Percentiles rank a stretch among this genome's conserved stretches.
Conservation (phyloP, 2,113 vertebrate species). For the Callipepla californica region DNA sequence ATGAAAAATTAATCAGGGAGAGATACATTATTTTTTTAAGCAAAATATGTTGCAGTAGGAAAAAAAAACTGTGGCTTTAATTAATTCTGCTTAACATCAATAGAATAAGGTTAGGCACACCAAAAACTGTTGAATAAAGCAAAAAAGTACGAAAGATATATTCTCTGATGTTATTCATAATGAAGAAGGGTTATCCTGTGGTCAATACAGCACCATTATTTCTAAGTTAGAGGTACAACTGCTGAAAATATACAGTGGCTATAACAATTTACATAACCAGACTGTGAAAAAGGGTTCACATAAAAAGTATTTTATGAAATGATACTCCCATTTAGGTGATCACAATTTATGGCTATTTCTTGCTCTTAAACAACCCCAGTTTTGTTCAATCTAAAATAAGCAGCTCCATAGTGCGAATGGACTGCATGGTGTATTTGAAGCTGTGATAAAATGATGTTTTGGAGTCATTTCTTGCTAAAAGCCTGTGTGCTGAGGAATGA, state of each 20-base stretch:
- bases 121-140: conserved; percentile 83
- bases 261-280: conserved; percentile 60
- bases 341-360: not conserved
- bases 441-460: not conserved
- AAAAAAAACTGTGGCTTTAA: conserved; percentile 64
- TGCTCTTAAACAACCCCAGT: not conserved
- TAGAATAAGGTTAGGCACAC: conserved; percentile 75
- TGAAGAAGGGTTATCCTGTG: conserved; percentile 76
- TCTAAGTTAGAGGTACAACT: conserved; percentile 71
- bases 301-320: conserved; percentile 69
- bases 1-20: conserved; percentile 77
- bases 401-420: not conserved
- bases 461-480: not conserved
- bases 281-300: conserved; percentile 20
- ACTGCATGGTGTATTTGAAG: accelerated
- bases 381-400: not conserved
- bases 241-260: conserved; percentile 72
- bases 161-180: conserved; percentile 74
- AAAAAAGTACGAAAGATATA: conserved; percentile 77
- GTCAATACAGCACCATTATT: conserved; percentile 79
- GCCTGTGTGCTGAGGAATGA: accelerated
- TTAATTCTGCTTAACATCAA: conserved; percentile 78
- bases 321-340: conserved; percentile 30
- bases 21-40: conserved; percentile 74
- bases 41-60: conserved; percentile 67